Evolutionary conservation across 2,113 vertebrate species (phyloP).

Genomic region (Pelecanoides urinatrix): DNA sequence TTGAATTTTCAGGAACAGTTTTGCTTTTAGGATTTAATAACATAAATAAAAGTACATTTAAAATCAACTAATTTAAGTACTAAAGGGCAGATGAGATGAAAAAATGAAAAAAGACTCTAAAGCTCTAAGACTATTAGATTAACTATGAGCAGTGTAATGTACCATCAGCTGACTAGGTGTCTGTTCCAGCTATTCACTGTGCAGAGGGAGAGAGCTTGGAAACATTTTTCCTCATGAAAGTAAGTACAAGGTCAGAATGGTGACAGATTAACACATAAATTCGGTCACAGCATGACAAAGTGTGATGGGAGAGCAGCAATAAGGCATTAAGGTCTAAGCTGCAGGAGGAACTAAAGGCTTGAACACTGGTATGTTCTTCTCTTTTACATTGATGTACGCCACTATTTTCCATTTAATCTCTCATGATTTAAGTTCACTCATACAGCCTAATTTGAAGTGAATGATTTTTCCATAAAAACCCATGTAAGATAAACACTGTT

Average conservation of each 20-base stretch:
- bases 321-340: not conserved
- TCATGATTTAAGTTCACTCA: not conserved
- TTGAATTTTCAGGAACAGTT: not conserved
- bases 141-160: not conserved
- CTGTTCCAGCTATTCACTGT: not conserved
- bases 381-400: not conserved
- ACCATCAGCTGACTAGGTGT: not conserved
- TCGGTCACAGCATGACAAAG: not conserved
- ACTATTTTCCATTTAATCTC: not conserved
- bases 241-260: not conserved
- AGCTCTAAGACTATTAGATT: not conserved
- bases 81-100: not conserved
- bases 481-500: not conserved
- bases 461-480: not conserved
- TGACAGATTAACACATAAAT: not conserved
- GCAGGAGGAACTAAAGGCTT: not conserved
- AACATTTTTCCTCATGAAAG: not conserved
- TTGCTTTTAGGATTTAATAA: not conserved
- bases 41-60: not conserved
- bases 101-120: not conserved
- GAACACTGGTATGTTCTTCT: not conserved
- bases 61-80: not conserved
- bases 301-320: not conserved
- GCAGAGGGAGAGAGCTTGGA: not conserved
- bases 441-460: not conserved